Base-by-base conservation (phyloP, 2,113 vertebrate genomes). In the Oreochromis niloticus region DNA sequence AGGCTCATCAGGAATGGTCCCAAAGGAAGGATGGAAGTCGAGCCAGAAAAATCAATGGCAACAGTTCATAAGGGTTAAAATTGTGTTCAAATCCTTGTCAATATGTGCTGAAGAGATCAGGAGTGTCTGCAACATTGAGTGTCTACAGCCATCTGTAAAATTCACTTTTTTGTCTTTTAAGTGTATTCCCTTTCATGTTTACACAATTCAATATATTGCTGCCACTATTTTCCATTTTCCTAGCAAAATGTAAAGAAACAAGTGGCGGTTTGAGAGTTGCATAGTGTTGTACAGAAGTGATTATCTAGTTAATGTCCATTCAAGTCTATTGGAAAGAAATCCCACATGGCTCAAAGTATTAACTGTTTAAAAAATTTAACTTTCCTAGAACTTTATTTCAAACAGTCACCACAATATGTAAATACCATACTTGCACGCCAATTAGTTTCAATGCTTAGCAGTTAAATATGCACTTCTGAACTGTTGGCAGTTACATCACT, bases 401-500 rank as follows among this genome's bases (percentile, higher is more conserved):
- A 10, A n/a, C 24, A 17, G 43, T 75, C 16, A 75, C 43, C 43
- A 75, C 24, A 75, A 75, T 75, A 54, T 30, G 16, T 14, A 66
- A 81, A 84, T 75, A 52, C 46, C 24, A 39, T 7, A 39, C 36
- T 39, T 13, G 85, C 19, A 6, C 7, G 19, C n/a, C 32, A 83
- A 55, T 89, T 68, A 43, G n/a, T 32, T 68, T 82, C 36, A 34
- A 17, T 57, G 50, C 19, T 43, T 32, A 50, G 13, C 27, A 79
- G 82, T 59, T 84, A 88, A 85, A 91, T 83, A 88, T 87, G 54
- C 78, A 83, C 81, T 63, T 90, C 82, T 80, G 71, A 92, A 88
- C 82, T 90, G 82, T 75, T 88, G 59, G 85, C 86, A 93, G 88
- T 92, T 92, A 85, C 80, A 88, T 84, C 83, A 87, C 57, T 78